Evolutionary conservation across 35 echinoderm and acorn worm species (phyloP).

Genomic region (Ophiothrix spiculata): DNA sequence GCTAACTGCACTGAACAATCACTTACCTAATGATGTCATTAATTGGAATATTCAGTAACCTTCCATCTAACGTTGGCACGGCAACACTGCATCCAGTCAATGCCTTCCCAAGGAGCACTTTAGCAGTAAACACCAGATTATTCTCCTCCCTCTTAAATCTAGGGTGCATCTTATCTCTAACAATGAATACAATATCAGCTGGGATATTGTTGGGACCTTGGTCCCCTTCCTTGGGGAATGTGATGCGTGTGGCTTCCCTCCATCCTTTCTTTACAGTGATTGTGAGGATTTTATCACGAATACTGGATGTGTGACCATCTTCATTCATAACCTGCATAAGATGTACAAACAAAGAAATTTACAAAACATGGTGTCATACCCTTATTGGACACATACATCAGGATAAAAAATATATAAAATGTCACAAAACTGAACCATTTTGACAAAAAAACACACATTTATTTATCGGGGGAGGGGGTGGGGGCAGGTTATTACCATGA

Average conservation of each 20-base stretch:
- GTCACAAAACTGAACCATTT: too few species aligned
- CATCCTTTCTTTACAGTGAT: constrained; percentile 95
- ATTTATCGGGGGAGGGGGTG: too few species aligned
- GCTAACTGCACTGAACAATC: too few species aligned
- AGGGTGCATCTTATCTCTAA: constrained; percentile 89
- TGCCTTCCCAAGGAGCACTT: constrained; percentile 92
- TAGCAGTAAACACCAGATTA: constrained; percentile 83
- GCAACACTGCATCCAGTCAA: constrained; percentile 97
- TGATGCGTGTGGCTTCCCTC: constrained; percentile 94
- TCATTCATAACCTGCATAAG: constrained; percentile 88
- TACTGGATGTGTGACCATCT: constrained; percentile 98
- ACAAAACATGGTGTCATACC: too few species aligned
- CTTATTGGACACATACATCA: too few species aligned
- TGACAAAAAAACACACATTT: too few species aligned
- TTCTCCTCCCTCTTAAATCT: constrained; percentile 71
- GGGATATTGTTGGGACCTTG: constrained; percentile 98
- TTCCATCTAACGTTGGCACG: constrained; percentile 91
- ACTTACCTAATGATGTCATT: constrained; percentile 96
- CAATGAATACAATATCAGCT: constrained; percentile 94
- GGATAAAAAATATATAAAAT: too few species aligned
- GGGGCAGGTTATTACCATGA: too few species aligned
- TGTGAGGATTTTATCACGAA: constrained; percentile 90
- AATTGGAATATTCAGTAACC: constrained; percentile 92
- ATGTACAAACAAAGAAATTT: background rate
- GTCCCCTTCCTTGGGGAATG: constrained; percentile 96